Evolutionary conservation across 2,113 vertebrate species (phyloP).

Genomic region (Zapornia atra): DNA sequence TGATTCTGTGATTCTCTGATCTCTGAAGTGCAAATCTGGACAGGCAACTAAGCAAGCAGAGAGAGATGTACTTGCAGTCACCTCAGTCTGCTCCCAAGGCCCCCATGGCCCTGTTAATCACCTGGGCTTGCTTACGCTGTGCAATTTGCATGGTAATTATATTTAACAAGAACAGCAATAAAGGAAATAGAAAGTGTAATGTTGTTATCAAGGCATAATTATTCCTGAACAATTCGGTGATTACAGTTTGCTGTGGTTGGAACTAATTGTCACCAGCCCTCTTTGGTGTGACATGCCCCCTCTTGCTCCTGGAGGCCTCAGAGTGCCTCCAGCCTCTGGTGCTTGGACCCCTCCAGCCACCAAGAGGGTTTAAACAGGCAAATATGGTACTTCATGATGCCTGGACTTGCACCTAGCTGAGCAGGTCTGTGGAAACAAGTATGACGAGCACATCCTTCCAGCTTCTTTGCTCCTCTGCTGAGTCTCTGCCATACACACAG

Average conservation of each 20-base stretch:
- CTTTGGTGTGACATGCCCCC: background rate
- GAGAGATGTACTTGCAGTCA: constrained; percentile 14
- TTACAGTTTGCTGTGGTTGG: constrained; percentile 54
- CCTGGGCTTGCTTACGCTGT: constrained; percentile 57
- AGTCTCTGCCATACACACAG: accelerated
- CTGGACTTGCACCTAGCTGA: background rate
- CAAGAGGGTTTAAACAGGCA: background rate
- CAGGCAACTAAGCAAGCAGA: constrained; percentile 13
- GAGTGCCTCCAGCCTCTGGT: background rate
- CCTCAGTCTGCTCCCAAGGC: constrained; percentile 26
- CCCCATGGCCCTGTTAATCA: constrained; percentile 47
- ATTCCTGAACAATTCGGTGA: constrained; percentile 70
- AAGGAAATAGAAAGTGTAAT: constrained; percentile 69
- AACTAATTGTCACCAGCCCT: constrained; percentile 39
- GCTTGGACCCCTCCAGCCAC: background rate
- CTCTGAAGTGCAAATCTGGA: background rate
- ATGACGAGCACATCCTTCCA: background rate
- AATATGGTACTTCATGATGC: accelerated
- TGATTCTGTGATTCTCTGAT: background rate
- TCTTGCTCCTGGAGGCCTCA: background rate
- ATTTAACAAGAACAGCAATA: constrained; percentile 74
- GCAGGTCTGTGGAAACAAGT: background rate
- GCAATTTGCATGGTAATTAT: constrained; percentile 74
- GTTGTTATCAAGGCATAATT: constrained; percentile 72
- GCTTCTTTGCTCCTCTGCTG: background rate